Percentiles rank a stretch among this genome's conserved stretches.
These are phyloP conservation scores for Coilia nasus DNA, from an alignment of 2,797 vertebrate species.

Conservation along the genomic window DNA sequence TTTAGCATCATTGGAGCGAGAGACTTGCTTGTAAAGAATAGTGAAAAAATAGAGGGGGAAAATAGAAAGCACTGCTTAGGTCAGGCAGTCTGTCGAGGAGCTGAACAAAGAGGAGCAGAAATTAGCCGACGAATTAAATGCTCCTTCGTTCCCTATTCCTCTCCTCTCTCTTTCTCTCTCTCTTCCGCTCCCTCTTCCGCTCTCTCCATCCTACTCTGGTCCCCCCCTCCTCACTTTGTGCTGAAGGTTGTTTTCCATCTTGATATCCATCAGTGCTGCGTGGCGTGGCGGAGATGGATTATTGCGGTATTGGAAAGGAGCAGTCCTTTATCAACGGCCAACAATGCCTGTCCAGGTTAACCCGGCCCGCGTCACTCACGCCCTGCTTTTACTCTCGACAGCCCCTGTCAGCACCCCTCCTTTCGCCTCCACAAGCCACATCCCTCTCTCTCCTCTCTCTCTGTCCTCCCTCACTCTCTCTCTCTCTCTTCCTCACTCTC, in stretches of 20 bases:
- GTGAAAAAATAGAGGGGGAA: neutral
- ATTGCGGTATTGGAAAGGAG: constrained; percentile 74
- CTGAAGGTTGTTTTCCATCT: constrained; percentile 67
- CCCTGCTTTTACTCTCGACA: neutral
- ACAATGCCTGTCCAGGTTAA: constrained; percentile 55
- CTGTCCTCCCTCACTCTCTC: neutral
- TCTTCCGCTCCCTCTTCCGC: neutral
- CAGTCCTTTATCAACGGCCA: constrained; percentile 58
- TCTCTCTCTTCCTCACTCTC: neutral
- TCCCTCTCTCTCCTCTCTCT: neutral
- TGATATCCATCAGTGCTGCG: constrained; percentile 67
- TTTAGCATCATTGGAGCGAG: neutral
- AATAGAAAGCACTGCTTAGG: neutral
- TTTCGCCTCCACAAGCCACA: too few relatives aligned
- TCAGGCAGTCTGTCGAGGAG: neutral
- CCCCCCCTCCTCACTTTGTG: constrained; percentile 53
- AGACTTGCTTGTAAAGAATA: neutral
- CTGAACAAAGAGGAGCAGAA: neutral
- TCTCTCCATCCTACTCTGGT: neutral
- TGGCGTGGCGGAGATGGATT: constrained; percentile 69
- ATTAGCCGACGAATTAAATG: constrained; percentile 1
- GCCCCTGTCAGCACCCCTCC: neutral
- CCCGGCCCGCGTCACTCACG: constrained; percentile 56
- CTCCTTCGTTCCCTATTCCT: neutral
- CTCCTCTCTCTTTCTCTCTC: neutral